Evolutionary conservation across 92 coral and sea anemone species (phyloP), one percentile per base, ranked within the genome.

Genomic region (Palythoa grandiflora): DNA sequence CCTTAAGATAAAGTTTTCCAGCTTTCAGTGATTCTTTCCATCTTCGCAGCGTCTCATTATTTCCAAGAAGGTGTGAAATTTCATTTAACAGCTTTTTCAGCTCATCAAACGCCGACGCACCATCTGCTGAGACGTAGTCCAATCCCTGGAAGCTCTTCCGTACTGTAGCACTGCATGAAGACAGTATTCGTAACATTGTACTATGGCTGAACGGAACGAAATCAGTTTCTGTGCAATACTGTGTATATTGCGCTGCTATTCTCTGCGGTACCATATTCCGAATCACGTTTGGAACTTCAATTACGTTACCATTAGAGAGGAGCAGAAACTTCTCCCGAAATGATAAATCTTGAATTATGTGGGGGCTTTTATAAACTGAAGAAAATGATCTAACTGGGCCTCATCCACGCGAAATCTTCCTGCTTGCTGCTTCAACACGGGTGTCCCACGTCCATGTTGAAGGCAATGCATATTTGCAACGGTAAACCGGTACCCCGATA

Each of bases 1-100:
- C 87, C 87, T 83, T 83, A 48, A 83, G 87, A 76, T 68, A 83
- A 20, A 68, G 87, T 68, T 83, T 83, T 38, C 40, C 87, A 68
- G 68, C 74, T 61, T 83, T 83, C 77, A 83, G 87, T 19, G 87
- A 48, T 39, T 61, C 38, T 76, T 83, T 77, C 87, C 87, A 83
- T 40, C 87, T 83, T 68, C 59, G 76, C 37, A 68, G 1, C 28
- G 77, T 38, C 77, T 63, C 28, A 35, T 63, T 35, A 63, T 63
- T 63, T 63, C 21, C 6, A 28, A 3, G 10, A 63, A 63, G 70
- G 70, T 63, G 8, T 63, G 70, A 63, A 6, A 63, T 35, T n/a
- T 63, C 35, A 35, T 8, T 63, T n/a, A 63, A 63, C n/a, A 63
- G 21, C 70, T 63, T 61, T 61, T 28, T 63, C 0, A 63, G 9